These are phyloP conservation scores for Rhodeus uyekii DNA, from an alignment of 2,797 vertebrate genomes.

Conservation along the genomic window DNA sequence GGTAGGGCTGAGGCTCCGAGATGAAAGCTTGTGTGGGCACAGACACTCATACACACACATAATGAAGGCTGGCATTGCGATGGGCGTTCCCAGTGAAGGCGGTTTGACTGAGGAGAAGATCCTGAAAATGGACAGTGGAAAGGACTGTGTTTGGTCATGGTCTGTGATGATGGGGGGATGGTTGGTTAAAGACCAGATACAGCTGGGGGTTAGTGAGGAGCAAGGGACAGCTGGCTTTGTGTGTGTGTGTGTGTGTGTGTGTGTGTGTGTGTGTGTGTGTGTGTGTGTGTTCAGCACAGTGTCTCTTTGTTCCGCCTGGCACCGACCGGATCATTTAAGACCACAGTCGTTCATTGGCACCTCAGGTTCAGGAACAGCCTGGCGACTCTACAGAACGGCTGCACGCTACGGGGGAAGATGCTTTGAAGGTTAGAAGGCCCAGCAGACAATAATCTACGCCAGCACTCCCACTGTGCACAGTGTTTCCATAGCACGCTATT, in stretches of 20 bases:
- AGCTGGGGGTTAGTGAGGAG: constrained; percentile 68
- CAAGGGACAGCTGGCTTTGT: constrained; percentile 73
- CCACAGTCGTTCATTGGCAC: constrained; percentile 67
- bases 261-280: background rate
- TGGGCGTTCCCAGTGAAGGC: constrained; percentile 41
- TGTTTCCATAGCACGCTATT: constrained; percentile 19
- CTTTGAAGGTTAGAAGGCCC: constrained; percentile 41
- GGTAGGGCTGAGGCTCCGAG: constrained; percentile 23
- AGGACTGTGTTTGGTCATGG: constrained; percentile 27
- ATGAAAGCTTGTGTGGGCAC: constrained; percentile 25
- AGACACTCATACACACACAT: constrained; percentile 27
- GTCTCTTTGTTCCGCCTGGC: constrained; percentile 80
- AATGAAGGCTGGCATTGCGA: constrained; percentile 41
- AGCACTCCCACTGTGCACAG: constrained; percentile 18
- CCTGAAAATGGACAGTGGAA: constrained; percentile 36
- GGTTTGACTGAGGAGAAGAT: constrained; percentile 22
- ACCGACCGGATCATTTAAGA: constrained; percentile 70
- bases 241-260: constrained; percentile 35
- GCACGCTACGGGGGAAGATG: constrained; percentile 26
- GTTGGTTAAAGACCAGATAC: constrained; percentile 66
- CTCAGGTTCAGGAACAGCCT: constrained; percentile 21
- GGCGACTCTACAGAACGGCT: constrained; percentile 15
- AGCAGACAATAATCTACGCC: constrained; percentile 30
- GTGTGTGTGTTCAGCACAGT: constrained; percentile 58
- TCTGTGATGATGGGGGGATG: constrained; percentile 21